Conservation (phyloP, 2,797 vertebrate species). For the Spatula versicolor region DNA sequence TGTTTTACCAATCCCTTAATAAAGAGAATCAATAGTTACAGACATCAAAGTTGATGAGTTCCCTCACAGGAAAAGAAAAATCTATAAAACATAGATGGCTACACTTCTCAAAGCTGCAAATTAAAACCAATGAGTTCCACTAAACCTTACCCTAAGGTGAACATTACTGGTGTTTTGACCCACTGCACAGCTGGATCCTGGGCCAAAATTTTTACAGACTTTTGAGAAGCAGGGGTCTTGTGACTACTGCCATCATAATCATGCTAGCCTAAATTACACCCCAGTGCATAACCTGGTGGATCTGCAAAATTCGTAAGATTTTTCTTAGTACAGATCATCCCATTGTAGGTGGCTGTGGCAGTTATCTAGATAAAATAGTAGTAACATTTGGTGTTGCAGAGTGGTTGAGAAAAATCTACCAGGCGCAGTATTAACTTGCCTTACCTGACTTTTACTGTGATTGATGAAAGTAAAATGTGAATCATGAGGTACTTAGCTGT, state of each 20-base stretch:
- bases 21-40: conserved; percentile 69
- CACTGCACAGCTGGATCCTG: background rate
- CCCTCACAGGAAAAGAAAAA: conserved; percentile 58
- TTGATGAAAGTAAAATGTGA: background rate
- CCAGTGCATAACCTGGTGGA: background rate
- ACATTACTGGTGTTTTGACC: conserved; percentile 34
- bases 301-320: background rate
- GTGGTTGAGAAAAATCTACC: background rate
- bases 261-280: background rate
- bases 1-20: conserved; percentile 71
- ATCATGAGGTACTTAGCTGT: background rate
- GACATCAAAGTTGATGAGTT: conserved; percentile 73
- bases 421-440: background rate
- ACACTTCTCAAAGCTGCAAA: conserved; percentile 66
- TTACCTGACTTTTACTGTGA: background rate
- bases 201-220: background rate
- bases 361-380: background rate
- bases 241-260: background rate
- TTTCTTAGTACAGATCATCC: background rate
- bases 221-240: background rate
- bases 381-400: background rate
- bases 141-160: conserved; percentile 53
- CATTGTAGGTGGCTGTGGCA: background rate
- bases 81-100: conserved; percentile 69
- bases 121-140: conserved; percentile 67